Percentiles rank a stretch among this genome's conserved stretches.
These are phyloP conservation scores for Sialia sialis DNA, from an alignment of 2,113 vertebrate genomes.

Conservation along the genomic window DNA sequence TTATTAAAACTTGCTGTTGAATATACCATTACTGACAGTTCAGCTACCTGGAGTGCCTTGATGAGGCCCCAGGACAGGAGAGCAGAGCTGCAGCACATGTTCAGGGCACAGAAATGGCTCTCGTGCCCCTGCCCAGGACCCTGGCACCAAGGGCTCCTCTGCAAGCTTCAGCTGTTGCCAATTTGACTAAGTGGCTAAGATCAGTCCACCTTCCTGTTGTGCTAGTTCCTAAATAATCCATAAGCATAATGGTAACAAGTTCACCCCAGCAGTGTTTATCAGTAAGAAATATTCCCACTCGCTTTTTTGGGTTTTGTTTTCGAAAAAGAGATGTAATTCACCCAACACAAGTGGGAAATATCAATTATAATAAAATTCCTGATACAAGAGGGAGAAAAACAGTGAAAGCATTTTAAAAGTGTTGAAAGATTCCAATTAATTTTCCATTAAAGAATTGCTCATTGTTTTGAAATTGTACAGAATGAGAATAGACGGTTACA, in stretches of 20 bases:
- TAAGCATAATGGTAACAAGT: background rate
- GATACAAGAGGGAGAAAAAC: background rate
- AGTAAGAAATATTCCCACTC: background rate
- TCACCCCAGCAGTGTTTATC: accelerated
- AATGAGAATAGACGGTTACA: background rate
- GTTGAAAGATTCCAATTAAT: background rate
- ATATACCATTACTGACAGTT: background rate
- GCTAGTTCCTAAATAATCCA: background rate
- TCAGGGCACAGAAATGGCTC: background rate
- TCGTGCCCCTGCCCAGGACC: accelerated
- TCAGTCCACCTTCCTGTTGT: too few relatives aligned
- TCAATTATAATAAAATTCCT: background rate
- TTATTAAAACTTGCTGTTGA: background rate
- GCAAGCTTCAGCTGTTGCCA: background rate
- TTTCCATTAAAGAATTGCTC: background rate
- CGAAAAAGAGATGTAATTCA: background rate
- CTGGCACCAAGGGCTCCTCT: background rate
- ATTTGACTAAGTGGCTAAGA: accelerated
- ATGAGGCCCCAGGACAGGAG: background rate
- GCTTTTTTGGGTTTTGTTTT: background rate
- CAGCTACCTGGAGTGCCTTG: background rate
- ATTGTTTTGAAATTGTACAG: background rate
- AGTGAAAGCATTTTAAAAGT: background rate
- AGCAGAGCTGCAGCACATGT: background rate
- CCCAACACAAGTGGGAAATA: background rate